Conservation (phyloP, 2,888 invertebrate genomes). For the Osmoderma eremita region DNA sequence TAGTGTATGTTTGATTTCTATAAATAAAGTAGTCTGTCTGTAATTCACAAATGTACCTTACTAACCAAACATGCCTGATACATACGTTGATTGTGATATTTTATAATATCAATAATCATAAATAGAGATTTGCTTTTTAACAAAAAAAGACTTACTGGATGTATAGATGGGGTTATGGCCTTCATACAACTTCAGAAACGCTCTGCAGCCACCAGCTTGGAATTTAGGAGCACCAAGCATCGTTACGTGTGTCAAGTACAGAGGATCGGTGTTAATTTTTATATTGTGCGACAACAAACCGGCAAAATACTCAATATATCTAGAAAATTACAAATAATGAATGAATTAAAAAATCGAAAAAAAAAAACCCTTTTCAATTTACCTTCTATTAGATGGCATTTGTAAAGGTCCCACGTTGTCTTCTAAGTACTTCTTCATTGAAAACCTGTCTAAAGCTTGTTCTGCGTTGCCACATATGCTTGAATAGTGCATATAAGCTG, state of each 20-base stretch:
- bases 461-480: slow-evolving; percentile 88
- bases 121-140: too few species aligned
- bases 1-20: too few species aligned
- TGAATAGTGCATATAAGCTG: slow-evolving; percentile 94
- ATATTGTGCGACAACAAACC: slow-evolving; percentile 89
- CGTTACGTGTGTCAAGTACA: slow-evolving; percentile 87
- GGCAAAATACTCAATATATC: slow-evolving; percentile 93
- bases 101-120: too few species aligned
- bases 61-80: too few species aligned
- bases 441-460: slow-evolving; percentile 89
- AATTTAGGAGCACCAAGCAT: slow-evolving; percentile 85
- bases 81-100: too few species aligned
- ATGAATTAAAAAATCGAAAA: slow-evolving; percentile 1
- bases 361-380: slow-evolving; percentile 47
- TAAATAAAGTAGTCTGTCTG: too few species aligned
- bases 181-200: slow-evolving; percentile 90
- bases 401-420: slow-evolving; percentile 77
- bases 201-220: slow-evolving; percentile 72
- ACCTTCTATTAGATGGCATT: slow-evolving; percentile 82
- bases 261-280: slow-evolving; percentile 85
- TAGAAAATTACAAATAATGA: slow-evolving; percentile 61
- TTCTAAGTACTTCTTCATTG: slow-evolving; percentile 91
- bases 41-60: too few species aligned
- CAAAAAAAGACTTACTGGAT: slow-evolving; percentile 71
- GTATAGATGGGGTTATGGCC: slow-evolving; percentile 90